phyloP scores from a whole-genome alignment of 1,140 invertebrate species.

The Drosophila yakuba region DNA sequence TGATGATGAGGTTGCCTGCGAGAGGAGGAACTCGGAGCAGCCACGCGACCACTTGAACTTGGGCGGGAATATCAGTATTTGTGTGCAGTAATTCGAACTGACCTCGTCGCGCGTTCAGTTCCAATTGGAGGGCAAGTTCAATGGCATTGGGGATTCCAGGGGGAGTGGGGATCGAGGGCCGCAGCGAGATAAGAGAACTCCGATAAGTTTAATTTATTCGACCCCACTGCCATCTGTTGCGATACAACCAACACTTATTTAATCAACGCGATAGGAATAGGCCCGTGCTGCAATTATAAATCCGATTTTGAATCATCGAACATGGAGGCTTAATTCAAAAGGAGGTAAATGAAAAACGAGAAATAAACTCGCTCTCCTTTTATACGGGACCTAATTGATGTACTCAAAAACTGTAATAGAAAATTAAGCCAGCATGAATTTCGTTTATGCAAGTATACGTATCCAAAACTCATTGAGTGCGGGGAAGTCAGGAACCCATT shows the following conservation, averaged over 20 bases:
- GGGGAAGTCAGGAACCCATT: no score
- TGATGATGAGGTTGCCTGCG: constrained; percentile 11
- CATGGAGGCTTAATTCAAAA: constrained; percentile 9
- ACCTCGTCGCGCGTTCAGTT: constrained; percentile 46
- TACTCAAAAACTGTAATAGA: not conserved
- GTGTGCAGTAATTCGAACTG: constrained; percentile 63
- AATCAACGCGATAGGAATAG: constrained; percentile 40
- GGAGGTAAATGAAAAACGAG: not conserved
- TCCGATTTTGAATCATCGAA: constrained; percentile 13
- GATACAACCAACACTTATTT: constrained; percentile 25
- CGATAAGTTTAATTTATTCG: constrained; percentile 39
- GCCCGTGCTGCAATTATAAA: constrained; percentile 35
- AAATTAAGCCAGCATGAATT: not conserved
- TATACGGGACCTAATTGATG: not conserved
- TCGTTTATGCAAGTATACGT: no score
- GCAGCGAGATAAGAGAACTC: constrained; percentile 23
- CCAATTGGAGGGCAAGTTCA: constrained; percentile 62
- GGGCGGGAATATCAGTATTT: constrained; percentile 56
- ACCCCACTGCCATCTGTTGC: constrained; percentile 30
- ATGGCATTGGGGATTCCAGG: constrained; percentile 50
- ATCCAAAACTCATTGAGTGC: no score
- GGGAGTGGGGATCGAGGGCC: constrained; percentile 13
- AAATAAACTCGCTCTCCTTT: not conserved
- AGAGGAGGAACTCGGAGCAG: constrained; percentile 14
- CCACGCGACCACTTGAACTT: constrained; percentile 79